phyloP scores from a whole-genome alignment of 2,113 vertebrate species.

The Hippolais icterina region DNA sequence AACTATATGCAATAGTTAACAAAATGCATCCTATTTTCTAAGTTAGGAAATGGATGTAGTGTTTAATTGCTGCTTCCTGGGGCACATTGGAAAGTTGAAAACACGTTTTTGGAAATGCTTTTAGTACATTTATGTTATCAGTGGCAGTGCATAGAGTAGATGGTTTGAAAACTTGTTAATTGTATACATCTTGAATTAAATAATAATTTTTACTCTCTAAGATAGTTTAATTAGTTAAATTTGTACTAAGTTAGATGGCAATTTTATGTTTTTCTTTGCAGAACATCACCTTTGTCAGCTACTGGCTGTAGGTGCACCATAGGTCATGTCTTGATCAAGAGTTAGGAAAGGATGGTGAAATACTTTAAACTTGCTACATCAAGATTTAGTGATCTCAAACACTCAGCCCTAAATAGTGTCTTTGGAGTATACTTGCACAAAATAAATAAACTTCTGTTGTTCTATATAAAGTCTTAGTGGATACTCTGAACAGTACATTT shows the following conservation, averaged over 20 bases:
- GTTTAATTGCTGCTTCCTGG: constrained; percentile 4
- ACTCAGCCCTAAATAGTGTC: not conserved
- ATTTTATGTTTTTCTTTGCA: not conserved
- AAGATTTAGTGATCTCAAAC: not conserved
- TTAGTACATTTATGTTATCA: not conserved
- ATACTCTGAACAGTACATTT: not conserved
- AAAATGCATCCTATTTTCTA: not conserved
- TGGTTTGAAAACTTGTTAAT: not conserved
- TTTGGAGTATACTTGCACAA: not conserved
- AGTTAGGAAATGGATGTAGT: not conserved
- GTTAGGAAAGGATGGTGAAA: not conserved
- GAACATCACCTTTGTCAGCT: not conserved
- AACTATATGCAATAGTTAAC: not conserved
- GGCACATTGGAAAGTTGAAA: not conserved
- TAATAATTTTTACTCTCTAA: not conserved
- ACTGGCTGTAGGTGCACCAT: not conserved
- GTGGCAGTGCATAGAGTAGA: no score
- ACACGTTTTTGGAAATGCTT: not conserved
- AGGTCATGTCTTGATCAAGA: not conserved
- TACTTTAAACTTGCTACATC: not conserved
- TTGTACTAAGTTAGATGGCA: not conserved
- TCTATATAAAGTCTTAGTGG: not conserved
- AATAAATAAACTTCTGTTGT: not conserved
- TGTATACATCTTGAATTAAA: not conserved
- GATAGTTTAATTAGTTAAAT: not conserved